Evolutionary conservation across 2,797 vertebrate species (phyloP), one percentile per base, ranked within the genome.

Genomic region (Champsocephalus esox): DNA sequence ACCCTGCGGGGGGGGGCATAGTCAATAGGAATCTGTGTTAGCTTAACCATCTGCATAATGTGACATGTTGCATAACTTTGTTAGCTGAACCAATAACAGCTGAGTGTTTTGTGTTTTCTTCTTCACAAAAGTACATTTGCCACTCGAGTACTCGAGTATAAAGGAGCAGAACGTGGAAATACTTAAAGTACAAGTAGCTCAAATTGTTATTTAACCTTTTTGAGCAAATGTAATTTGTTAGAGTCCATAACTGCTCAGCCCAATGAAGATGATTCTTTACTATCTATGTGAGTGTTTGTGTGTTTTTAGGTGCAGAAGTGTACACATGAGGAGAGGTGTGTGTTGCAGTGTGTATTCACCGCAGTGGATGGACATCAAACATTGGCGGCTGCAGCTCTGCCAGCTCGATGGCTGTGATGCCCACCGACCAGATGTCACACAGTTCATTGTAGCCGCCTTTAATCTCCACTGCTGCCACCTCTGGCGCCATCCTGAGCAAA

Each of bases 341-440:
- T 17, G 16, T 58, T 8, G 66, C 16, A 13, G 62, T 73, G 75
- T 55, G 56, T 38, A 1, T 13, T 77, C 90, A 97, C 97, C 97
- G 88, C 48, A 98, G 93, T 0, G 97, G 96, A 73, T 98, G 97
- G 10, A 97, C 90, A 0, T 98, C 96, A 11, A 98, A 98, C 73
- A 98, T 41, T 0, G 97, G 97, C 0, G 97, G 97, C 89, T 98
- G 97, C 0, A 97, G 91, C 84, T 98, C 97, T 0, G 96, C 96
- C 14, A 98, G 92, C 63, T 98, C 97, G 0, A 98, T 96, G 45
- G 97, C 96, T 0, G 97, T 98, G 92, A 98, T 98, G 60, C 97
- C 97, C 81, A 98, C 95, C 0, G 97, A 97, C 97, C 97, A 98
- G 84, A 98, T 90, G 75, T 98, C 97, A 68, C 97, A 98, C 7